Evolutionary conservation across 2,797 vertebrate species (phyloP).

Genomic region (Onychomys torridus): DNA sequence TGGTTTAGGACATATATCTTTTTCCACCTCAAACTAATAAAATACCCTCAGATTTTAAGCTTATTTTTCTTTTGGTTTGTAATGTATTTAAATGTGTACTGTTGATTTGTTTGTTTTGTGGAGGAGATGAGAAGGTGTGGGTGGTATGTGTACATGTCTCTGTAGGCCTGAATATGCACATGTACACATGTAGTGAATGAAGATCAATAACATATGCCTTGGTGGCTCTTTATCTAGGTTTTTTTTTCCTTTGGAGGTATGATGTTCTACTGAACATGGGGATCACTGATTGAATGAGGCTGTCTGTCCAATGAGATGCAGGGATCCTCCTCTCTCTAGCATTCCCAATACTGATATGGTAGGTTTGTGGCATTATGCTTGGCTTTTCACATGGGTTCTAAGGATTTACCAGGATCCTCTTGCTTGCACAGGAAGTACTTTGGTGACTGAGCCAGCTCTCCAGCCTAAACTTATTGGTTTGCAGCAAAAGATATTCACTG

Average conservation of each 20-base stretch:
- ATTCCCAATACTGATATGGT: neutral
- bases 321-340: too few species aligned
- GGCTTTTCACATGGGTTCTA: neutral
- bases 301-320: neutral
- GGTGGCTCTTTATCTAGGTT: neutral
- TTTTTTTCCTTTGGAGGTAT: neutral
- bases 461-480: neutral
- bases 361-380: neutral
- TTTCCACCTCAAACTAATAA: constrained; percentile 32
- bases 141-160: neutral
- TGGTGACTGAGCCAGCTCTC: neutral
- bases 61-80: neutral
- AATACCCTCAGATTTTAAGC: neutral
- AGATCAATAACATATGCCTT: neutral
- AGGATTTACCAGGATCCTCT: too few species aligned
- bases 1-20: neutral
- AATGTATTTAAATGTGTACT: too few species aligned
- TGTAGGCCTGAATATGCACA: neutral
- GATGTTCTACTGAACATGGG: neutral
- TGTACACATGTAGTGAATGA: neutral
- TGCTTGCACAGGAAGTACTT: neutral
- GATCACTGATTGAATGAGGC: neutral
- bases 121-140: neutral
- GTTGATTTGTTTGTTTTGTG: neutral
- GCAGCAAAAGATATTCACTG: neutral